These are phyloP conservation scores for Rhagoletis zephyria DNA, from an alignment of 1,140 invertebrate species.

Conservation along the genomic window DNA sequence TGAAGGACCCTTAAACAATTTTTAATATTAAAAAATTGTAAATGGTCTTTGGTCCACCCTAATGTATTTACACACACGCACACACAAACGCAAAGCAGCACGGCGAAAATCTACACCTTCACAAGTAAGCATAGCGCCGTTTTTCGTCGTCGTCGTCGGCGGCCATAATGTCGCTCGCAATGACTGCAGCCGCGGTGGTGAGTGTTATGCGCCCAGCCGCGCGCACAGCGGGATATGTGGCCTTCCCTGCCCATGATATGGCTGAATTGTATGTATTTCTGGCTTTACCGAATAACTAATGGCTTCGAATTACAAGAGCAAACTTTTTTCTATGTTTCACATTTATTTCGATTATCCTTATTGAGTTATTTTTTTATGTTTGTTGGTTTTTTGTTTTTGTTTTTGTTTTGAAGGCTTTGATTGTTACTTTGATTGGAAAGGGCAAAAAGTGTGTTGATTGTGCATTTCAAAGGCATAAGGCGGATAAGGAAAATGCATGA, in stretches of 20 bases:
- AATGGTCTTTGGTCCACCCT: too few relatives aligned
- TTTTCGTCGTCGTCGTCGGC: constrained; percentile 20
- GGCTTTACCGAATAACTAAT: background rate
- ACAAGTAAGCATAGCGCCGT: background rate
- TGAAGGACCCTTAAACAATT: too few relatives aligned
- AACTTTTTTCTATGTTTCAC: constrained; percentile 30
- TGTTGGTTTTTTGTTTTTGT: background rate
- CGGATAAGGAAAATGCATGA: background rate
- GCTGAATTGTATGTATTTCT: too few relatives aligned
- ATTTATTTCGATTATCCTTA: constrained; percentile 44
- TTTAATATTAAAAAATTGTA: too few relatives aligned
- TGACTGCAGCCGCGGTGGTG: background rate
- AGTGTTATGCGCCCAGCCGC: constrained; percentile 40
- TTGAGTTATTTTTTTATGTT: constrained; percentile 14
- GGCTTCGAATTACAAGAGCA: constrained; percentile 30
- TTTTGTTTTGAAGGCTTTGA: background rate
- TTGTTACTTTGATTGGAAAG: background rate
- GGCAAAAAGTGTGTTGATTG: background rate
- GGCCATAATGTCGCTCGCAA: too few relatives aligned
- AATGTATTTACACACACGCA: background rate
- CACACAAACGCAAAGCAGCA: background rate
- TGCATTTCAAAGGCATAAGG: background rate
- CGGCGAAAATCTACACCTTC: background rate
- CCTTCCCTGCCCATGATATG: background rate
- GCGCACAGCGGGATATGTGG: constrained; percentile 32